Percentiles rank a stretch among this genome's conserved stretches.
Evolutionary conservation across 2,797 vertebrate species (phyloP).

Genomic region (Percopsis omiscomaycus): DNA sequence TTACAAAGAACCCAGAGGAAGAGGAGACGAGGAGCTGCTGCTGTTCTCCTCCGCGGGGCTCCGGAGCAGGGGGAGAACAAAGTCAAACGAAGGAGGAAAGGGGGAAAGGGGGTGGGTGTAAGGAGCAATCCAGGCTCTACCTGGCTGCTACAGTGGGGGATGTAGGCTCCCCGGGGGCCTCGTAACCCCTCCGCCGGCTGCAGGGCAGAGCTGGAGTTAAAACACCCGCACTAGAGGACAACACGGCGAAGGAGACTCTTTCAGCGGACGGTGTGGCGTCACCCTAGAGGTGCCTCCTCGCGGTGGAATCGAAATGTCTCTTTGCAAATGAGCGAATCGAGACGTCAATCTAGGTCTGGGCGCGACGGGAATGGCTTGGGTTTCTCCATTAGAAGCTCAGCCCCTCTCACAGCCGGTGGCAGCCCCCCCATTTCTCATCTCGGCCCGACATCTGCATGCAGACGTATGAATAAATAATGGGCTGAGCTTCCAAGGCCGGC

Average conservation of each 20-base stretch:
- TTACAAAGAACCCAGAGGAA: slow-evolving; percentile 72
- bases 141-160: slow-evolving; percentile 18
- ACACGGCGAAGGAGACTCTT: background rate
- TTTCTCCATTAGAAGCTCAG: slow-evolving; percentile 51
- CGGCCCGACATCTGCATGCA: slow-evolving; percentile 63
- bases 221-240: background rate
- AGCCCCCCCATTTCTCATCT: slow-evolving; percentile 48
- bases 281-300: slow-evolving; percentile 41
- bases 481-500: slow-evolving; percentile 52
- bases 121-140: slow-evolving; percentile 15
- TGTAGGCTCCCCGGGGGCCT: slow-evolving; percentile 23
- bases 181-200: slow-evolving; percentile 1
- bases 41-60: slow-evolving; percentile 29
- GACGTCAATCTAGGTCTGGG: slow-evolving; percentile 36
- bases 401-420: slow-evolving; percentile 28
- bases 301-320: slow-evolving; percentile 31
- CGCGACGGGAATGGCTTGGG: slow-evolving; percentile 25
- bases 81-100: slow-evolving; percentile 64
- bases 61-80: slow-evolving; percentile 52
- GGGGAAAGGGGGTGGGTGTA: background rate
- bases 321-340: slow-evolving; percentile 31
- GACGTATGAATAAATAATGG: slow-evolving; percentile 74
- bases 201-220: slow-evolving; percentile 15
- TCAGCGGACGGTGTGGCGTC: background rate
- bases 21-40: slow-evolving; percentile 46